A percentile compares a stretch with the other conserved stretches of the same genome.
Evolutionary conservation across 2,797 vertebrate species (phyloP).

Genomic region (Siniperca undulata): DNA sequence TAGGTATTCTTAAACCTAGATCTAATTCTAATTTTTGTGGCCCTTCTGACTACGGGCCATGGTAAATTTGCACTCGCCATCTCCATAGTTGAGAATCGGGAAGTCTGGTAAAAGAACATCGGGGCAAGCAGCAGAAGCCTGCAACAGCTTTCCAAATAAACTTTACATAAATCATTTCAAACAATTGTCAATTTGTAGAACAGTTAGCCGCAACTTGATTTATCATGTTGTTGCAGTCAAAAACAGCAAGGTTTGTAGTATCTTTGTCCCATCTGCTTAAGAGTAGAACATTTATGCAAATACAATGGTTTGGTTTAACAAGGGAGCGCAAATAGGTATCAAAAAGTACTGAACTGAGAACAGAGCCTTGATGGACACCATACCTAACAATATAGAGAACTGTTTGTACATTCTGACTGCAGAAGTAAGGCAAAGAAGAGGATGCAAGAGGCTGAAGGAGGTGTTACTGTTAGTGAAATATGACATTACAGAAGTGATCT

Average conservation of each 20-base stretch:
- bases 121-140: background rate
- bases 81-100: background rate
- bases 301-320: background rate
- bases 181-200: background rate
- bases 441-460: background rate
- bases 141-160: background rate
- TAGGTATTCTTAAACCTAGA: background rate
- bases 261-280: background rate
- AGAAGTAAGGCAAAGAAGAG: background rate
- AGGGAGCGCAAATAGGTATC: background rate
- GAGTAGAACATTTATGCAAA: too few relatives aligned
- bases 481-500: background rate
- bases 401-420: background rate
- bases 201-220: background rate
- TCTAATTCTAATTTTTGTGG: background rate
- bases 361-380: conserved; percentile 2
- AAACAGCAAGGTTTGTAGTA: background rate
- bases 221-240: background rate
- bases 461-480: background rate
- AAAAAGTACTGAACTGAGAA: background rate
- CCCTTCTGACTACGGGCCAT: too few relatives aligned
- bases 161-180: background rate
- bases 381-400: background rate
- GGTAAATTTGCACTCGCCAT: too few relatives aligned
- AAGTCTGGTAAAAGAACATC: background rate